Evolutionary conservation across 1,140 invertebrate genomes (phyloP), one percentile per base, ranked within the genome.

Genomic region (Steinernema khuongi): DNA sequence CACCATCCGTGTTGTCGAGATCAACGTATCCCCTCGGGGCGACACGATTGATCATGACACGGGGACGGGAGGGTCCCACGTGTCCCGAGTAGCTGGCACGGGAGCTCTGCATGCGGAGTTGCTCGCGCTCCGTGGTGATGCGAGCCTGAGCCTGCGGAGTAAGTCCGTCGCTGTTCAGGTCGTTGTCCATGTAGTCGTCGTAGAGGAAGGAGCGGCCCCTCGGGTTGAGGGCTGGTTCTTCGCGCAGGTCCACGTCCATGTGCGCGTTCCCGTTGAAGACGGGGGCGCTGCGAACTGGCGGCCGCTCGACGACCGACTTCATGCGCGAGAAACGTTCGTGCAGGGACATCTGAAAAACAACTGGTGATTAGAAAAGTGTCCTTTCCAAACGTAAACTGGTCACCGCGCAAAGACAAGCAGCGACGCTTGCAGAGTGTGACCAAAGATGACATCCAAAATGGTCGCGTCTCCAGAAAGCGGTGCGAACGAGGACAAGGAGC

Each of bases 151-250:
- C 50, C 4, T 60, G 50, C 11, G 50, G 4, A 22, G 50, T 60
- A 22, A 60, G 7, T 22, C 50, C 50, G 19, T 22, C 2, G 50
- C 11, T 17, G 50, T 60, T 60, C 7, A 60, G 50, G 50, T 60
- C 50, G 50, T 60, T 60, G 50, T 60, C 50, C 50, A 60, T 60
- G 50, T 60, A 60, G 50, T 60, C 50, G 50, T 60, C 50, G 50
- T 60, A 60, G 50, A 60, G 50, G 50, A 60, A 60, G 14, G 50
- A 60, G 22, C 50, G 50, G 7, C 50, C 50, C 4, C 50, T 14
- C 14, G 50, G 50, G 19, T 60, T 26, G 14, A 60, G 4, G 22
- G 14, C 4, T 22, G 50, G 19, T 26, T 60, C 50, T 22, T 7
- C 50, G 26, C 36, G 36, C 7, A 41, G 36, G n/a, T 17, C 50